Evolutionary conservation across 2,888 invertebrate species (phyloP).

Genomic region (Yponomeuta cagnagella): DNA sequence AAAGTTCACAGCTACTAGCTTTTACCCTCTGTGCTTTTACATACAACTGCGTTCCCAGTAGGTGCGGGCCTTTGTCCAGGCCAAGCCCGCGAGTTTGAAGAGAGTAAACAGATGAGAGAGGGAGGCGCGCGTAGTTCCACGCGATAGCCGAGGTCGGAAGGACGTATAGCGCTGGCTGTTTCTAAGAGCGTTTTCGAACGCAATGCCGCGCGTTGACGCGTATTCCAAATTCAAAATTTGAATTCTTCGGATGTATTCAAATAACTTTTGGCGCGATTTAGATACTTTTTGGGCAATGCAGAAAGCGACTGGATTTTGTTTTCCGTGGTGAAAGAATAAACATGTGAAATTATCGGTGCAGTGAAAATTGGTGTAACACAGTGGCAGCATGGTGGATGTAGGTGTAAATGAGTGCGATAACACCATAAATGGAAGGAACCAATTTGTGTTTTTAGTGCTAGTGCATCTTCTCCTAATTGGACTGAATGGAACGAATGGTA

Average conservation of each 20-base stretch:
- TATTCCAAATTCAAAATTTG: constrained; percentile 46
- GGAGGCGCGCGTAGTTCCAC: constrained; percentile 63
- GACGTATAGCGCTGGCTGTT: constrained; percentile 45
- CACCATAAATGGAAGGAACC: constrained; percentile 70
- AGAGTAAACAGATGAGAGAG: constrained; percentile 66
- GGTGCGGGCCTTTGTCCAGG: constrained; percentile 51
- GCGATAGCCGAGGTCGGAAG: constrained; percentile 50
- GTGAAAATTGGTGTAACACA: constrained; percentile 57
- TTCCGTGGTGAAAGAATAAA: constrained; percentile 28
- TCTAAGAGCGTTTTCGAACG: constrained; percentile 29
- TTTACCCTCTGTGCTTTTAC: background rate
- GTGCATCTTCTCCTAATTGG: constrained; percentile 72
- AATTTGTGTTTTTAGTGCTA: constrained; percentile 70
- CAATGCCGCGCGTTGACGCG: constrained; percentile 42
- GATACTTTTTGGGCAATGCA: background rate
- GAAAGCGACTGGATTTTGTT: background rate
- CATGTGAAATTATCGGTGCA: constrained; percentile 61
- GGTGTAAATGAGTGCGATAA: constrained; percentile 72
- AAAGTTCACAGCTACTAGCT: constrained; percentile 7
- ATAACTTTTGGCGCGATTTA: background rate
- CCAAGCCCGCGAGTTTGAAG: constrained; percentile 47
- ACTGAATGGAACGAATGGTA: constrained; percentile 72
- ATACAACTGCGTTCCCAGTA: constrained; percentile 14
- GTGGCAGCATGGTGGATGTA: constrained; percentile 73
- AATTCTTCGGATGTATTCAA: constrained; percentile 19